These are phyloP conservation scores for Amiota mariae DNA, from an alignment of 2,888 invertebrate genomes.

Conservation along the genomic window DNA sequence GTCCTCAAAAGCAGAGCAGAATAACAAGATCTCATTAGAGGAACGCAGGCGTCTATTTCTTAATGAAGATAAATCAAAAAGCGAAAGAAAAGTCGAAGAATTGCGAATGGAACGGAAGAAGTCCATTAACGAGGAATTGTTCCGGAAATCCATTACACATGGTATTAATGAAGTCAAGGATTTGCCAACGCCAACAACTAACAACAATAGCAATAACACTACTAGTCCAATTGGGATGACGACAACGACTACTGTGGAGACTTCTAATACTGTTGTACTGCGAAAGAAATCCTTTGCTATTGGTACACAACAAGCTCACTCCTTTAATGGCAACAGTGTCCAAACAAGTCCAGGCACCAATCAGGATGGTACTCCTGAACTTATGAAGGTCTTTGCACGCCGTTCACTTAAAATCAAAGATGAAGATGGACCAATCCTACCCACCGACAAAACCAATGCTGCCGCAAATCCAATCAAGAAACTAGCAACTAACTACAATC, in stretches of 20 bases:
- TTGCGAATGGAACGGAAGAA: conserved; percentile 67
- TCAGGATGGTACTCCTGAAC: conserved; percentile 83
- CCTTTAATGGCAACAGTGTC: conserved; percentile 43
- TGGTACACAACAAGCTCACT: conserved; percentile 44
- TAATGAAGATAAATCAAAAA: conserved; percentile 66
- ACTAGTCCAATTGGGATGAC: conserved; percentile 26
- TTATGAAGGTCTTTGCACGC: conserved; percentile 87
- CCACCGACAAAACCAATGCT: conserved; percentile 38
- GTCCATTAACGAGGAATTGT: conserved; percentile 62
- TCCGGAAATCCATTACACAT: conserved; percentile 44
- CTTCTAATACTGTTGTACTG: conserved; percentile 62
- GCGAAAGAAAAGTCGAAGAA: conserved; percentile 64
- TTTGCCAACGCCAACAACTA: conserved; percentile 34
- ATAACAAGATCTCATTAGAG: conserved; percentile 59
- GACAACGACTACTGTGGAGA: neutral
- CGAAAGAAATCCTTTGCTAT: conserved; percentile 71
- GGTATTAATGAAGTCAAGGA: neutral
- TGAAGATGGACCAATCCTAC: conserved; percentile 77
- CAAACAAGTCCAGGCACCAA: conserved; percentile 49
- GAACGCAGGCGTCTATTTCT: conserved; percentile 70
- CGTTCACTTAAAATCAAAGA: conserved; percentile 87
- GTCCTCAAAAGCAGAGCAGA: neutral
- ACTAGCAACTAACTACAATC: conserved; percentile 1
- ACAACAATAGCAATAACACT: conserved; percentile 41
- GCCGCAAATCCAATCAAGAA: conserved; percentile 6